Evolutionary conservation across 2,113 vertebrate genomes (phyloP).

Genomic region (Etia nguti): DNA sequence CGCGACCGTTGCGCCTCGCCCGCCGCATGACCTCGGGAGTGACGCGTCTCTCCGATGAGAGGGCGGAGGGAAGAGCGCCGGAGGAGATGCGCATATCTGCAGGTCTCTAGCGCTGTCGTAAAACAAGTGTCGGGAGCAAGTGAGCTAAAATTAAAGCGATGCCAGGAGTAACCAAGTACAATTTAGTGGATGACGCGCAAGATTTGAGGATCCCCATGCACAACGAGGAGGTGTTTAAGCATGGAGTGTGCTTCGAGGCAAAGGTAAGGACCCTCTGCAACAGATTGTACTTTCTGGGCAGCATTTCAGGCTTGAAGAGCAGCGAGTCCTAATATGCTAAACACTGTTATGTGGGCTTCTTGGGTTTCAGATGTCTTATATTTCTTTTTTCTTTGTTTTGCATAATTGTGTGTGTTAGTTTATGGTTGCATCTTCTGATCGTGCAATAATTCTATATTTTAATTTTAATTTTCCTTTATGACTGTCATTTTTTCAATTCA

Average conservation of each 20-base stretch:
- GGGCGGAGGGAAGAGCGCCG: not conserved
- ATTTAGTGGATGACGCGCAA: slow-evolving; percentile 88
- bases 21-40: slow-evolving; percentile 47
- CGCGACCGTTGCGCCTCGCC: not conserved
- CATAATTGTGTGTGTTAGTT: not conserved
- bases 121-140: slow-evolving; percentile 22
- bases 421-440: not conserved
- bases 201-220: slow-evolving; percentile 89
- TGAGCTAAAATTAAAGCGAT: slow-evolving; percentile 64
- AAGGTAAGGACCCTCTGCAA: slow-evolving; percentile 77
- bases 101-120: slow-evolving; percentile 46
- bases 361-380: not conserved
- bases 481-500: not conserved
- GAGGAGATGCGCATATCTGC: slow-evolving; percentile 49
- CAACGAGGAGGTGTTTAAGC: slow-evolving; percentile 92
- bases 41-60: slow-evolving; percentile 18
- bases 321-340: not conserved
- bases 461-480: not conserved
- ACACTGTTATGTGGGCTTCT: not conserved
- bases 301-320: not conserved
- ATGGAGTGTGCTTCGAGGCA: slow-evolving; percentile 91
- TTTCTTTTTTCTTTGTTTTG: not conserved
- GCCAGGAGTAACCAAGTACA: slow-evolving; percentile 92
- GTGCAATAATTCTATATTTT: not conserved
- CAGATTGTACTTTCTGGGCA: not conserved